Percentiles rank a stretch among this genome's conserved stretches.
Evolutionary conservation across 1,140 invertebrate species (phyloP).

Genomic region (Atta colombica): DNA sequence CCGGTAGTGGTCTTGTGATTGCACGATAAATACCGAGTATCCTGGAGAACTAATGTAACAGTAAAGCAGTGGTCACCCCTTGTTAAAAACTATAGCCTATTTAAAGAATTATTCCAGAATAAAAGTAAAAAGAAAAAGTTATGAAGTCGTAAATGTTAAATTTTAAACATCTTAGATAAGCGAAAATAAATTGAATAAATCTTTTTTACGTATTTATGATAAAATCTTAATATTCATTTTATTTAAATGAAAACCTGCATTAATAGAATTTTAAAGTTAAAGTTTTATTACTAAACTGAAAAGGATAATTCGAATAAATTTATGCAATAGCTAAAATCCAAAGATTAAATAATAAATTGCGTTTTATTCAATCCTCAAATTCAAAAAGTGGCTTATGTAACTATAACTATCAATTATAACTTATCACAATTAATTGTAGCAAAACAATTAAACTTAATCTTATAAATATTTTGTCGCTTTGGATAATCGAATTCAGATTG

Average conservation of each 20-base stretch:
- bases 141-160: too few species aligned
- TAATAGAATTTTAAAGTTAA: not conserved
- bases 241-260: not conserved
- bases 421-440: not conserved
- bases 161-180: too few species aligned
- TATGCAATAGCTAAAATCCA: not conserved
- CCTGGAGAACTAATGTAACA: slow-evolving; percentile 25
- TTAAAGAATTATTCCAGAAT: slow-evolving; percentile 5
- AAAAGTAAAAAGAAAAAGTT: not conserved
- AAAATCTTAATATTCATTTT: not conserved
- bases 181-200: too few species aligned
- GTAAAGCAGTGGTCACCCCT: not conserved
- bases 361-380: not conserved
- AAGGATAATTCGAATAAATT: not conserved
- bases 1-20: slow-evolving; percentile 9
- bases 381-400: not conserved
- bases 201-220: not conserved
- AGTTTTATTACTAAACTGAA: not conserved
- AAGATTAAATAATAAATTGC: not conserved
- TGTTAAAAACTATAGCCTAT: not conserved
- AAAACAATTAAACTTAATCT: not conserved
- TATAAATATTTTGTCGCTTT: not conserved
- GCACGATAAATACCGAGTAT: slow-evolving; percentile 43
- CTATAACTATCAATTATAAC: not conserved
- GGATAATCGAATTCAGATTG: not conserved